A percentile compares a stretch with the other conserved stretches of the same genome.
Evolutionary conservation across 2,888 invertebrate species (phyloP).

Genomic region (Athetis lepigone): DNA sequence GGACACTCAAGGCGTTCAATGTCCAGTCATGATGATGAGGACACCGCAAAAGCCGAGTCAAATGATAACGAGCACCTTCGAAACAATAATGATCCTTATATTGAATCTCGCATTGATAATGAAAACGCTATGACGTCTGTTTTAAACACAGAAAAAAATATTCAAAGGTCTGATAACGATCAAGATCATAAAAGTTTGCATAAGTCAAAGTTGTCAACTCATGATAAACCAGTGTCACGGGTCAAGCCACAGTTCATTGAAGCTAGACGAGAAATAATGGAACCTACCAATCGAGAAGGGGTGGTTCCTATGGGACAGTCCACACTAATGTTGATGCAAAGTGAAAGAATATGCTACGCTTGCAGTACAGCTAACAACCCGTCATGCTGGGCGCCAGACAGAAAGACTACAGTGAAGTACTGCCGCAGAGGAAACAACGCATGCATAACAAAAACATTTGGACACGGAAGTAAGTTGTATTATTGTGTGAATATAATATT

Average conservation of each 20-base stretch:
- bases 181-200: conserved; percentile 6
- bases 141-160: conserved; percentile 27
- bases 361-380: conserved; percentile 78
- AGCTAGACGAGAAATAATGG: conserved; percentile 46
- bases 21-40: conserved; percentile 45
- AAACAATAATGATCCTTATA: conserved; percentile 14
- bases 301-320: conserved; percentile 62
- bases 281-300: conserved; percentile 69
- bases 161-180: not conserved
- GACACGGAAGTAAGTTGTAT: conserved; percentile 69
- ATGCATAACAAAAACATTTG: conserved; percentile 78
- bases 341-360: conserved; percentile 79
- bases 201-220: conserved; percentile 11
- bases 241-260: conserved; percentile 27
- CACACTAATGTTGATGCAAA: conserved; percentile 65
- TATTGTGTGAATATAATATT: no score
- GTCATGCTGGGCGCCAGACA: conserved; percentile 76
- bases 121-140: conserved; percentile 46
- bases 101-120: conserved; percentile 32
- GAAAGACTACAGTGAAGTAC: conserved; percentile 80
- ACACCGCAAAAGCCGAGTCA: not conserved
- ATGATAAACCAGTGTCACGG: conserved; percentile 28
- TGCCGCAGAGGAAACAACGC: conserved; percentile 74
- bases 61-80: conserved; percentile 12
- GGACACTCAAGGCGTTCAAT: conserved; percentile 52